Evolutionary conservation across 2,113 vertebrate genomes (phyloP).

Genomic region (Sardina pilchardus): DNA sequence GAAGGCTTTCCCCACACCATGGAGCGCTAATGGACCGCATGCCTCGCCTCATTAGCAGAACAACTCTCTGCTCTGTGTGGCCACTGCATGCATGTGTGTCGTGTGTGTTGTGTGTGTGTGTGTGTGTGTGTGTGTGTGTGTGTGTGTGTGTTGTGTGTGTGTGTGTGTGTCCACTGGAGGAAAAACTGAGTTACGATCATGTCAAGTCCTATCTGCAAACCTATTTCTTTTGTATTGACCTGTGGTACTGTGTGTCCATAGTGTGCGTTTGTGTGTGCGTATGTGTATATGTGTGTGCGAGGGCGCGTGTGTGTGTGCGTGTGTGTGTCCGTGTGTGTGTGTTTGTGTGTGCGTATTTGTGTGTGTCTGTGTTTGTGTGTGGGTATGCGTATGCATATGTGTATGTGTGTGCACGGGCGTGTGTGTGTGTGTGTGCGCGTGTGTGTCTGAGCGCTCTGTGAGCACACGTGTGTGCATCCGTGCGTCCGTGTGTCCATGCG

Average conservation of each 20-base stretch:
- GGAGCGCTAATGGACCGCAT: too few relatives aligned
- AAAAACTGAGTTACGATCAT: not conserved
- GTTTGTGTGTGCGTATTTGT: not conserved
- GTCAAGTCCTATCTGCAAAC: not conserved
- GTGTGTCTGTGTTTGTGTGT: not conserved
- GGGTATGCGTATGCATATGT: not conserved
- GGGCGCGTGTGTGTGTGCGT: too few relatives aligned
- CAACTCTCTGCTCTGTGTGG: not conserved
- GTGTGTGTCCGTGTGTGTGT: not conserved
- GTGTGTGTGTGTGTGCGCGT: not conserved
- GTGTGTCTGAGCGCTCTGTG: not conserved
- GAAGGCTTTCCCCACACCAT: not conserved
- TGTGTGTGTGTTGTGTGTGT: not conserved
- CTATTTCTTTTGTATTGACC: not conserved
- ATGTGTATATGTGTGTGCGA: not conserved
- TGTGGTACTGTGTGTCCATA: not conserved
- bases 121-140: not conserved
- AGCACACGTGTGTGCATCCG: too few relatives aligned
- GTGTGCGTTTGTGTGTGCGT: not conserved
- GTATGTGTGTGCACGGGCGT: not conserved
- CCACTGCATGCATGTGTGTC: not conserved
- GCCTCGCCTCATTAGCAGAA: too few relatives aligned
- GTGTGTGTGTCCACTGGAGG: not conserved
- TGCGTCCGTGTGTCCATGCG: not conserved
- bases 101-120: not conserved